A percentile compares a stretch with the other conserved stretches of the same genome.
These are phyloP conservation scores for Galemys pyrenaicus DNA, from an alignment of 2,113 vertebrate genomes.

Conservation along the genomic window DNA sequence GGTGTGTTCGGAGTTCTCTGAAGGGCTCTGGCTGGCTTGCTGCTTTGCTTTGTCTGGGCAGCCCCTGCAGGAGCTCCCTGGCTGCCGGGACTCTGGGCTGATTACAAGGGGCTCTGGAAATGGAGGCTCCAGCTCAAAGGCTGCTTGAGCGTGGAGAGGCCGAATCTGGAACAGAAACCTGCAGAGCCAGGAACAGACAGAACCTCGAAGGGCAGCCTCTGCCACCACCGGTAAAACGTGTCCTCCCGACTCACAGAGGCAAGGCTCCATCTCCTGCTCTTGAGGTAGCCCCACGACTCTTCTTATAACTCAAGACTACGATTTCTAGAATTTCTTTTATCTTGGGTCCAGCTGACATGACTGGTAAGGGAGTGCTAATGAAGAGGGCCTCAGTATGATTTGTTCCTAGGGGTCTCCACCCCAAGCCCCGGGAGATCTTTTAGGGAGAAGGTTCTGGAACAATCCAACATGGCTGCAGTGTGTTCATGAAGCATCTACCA, in stretches of 20 bases:
- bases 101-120: not conserved
- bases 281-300: not conserved
- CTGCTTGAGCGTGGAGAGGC: not conserved
- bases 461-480: not conserved
- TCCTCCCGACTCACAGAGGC: not conserved
- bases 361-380: rapidly evolving
- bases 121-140: not conserved
- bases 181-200: not conserved
- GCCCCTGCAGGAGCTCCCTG: not conserved
- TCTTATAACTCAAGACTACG: not conserved
- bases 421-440: not conserved
- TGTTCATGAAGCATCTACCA: not conserved
- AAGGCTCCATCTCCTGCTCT: not conserved
- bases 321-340: not conserved
- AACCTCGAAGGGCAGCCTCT: rapidly evolving
- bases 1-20: not conserved
- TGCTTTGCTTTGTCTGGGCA: not conserved
- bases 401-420: not conserved
- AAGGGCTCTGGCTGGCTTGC: not conserved
- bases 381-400: not conserved
- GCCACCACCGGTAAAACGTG: not conserved
- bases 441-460: not conserved
- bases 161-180: not conserved
- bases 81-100: not conserved
- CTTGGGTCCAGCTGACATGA: not conserved